phyloP scores from a whole-genome alignment of 2,113 vertebrate genomes.

The Sardina pilchardus region DNA sequence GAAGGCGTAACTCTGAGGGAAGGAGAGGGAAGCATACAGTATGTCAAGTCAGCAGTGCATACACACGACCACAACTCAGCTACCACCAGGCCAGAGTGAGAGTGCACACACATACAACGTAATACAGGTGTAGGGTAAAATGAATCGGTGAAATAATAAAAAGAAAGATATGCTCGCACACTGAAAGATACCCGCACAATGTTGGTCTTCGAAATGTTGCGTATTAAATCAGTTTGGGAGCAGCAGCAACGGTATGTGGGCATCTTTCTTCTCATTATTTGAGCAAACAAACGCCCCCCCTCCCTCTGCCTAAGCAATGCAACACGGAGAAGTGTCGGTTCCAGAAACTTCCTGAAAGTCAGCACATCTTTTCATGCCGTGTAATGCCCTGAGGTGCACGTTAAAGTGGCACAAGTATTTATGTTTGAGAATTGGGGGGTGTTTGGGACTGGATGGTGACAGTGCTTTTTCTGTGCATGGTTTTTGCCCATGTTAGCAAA shows the following conservation, averaged over 20 bases:
- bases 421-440: neutral
- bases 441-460: neutral
- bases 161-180: too few relatives aligned
- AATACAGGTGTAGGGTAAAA: too few relatives aligned
- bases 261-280: too few relatives aligned
- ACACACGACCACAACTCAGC: neutral
- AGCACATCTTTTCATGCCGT: neutral
- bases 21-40: neutral
- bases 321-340: neutral
- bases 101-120: too few relatives aligned
- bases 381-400: neutral
- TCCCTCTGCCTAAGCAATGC: neutral
- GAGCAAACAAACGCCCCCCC: too few relatives aligned
- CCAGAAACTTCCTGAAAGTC: neutral
- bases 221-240: too few relatives aligned
- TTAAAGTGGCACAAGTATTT: neutral
- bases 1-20: slow-evolving; percentile 86
- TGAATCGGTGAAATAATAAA: too few relatives aligned
- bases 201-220: too few relatives aligned
- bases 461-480: neutral
- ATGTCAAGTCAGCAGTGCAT: slow-evolving; percentile 5
- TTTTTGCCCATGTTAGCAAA: neutral
- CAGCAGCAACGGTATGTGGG: too few relatives aligned
- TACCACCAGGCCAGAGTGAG: too few relatives aligned
- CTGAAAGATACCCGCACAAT: too few relatives aligned